A percentile compares a stretch with the other conserved stretches of the same genome.
Evolutionary conservation across 2,113 vertebrate genomes (phyloP).

Genomic region (Engystomops pustulosus): DNA sequence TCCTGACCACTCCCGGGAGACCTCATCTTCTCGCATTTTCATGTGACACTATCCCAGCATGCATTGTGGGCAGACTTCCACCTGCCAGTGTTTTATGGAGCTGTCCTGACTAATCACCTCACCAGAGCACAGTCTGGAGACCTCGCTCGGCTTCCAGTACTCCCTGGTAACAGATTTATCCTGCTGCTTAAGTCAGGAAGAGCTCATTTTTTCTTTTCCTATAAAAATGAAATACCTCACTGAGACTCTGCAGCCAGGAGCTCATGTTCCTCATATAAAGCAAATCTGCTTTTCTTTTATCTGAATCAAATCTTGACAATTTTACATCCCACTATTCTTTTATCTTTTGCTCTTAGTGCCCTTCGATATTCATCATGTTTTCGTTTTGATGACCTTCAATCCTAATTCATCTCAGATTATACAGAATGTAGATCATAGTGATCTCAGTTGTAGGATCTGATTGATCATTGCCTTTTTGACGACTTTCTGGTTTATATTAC

Average conservation of each 20-base stretch:
- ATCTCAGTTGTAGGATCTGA: no score
- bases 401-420: neutral
- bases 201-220: constrained; percentile 57
- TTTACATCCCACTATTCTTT: neutral
- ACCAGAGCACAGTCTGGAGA: constrained; percentile 56
- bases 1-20: constrained; percentile 45
- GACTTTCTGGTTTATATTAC: no score
- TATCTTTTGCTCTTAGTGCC: constrained; percentile 5
- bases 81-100: constrained; percentile 52
- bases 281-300: constrained; percentile 46
- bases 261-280: constrained; percentile 54
- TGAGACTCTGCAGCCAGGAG: constrained; percentile 38
- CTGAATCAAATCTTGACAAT: constrained; percentile 34
- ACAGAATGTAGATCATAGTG: neutral
- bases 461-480: no score
- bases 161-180: constrained; percentile 57
- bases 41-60: constrained; percentile 41
- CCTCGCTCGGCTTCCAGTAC: constrained; percentile 44
- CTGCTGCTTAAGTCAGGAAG: constrained; percentile 59
- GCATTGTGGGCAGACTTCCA: constrained; percentile 38
- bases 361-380: neutral
- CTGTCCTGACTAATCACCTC: constrained; percentile 58
- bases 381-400: constrained; percentile 14
- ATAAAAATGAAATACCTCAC: constrained; percentile 59
- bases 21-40: constrained; percentile 45